A percentile compares a stretch with the other conserved stretches of the same genome.
Conservation (phyloP, 2,888 invertebrate species). For the Tenthredo mesomela region DNA sequence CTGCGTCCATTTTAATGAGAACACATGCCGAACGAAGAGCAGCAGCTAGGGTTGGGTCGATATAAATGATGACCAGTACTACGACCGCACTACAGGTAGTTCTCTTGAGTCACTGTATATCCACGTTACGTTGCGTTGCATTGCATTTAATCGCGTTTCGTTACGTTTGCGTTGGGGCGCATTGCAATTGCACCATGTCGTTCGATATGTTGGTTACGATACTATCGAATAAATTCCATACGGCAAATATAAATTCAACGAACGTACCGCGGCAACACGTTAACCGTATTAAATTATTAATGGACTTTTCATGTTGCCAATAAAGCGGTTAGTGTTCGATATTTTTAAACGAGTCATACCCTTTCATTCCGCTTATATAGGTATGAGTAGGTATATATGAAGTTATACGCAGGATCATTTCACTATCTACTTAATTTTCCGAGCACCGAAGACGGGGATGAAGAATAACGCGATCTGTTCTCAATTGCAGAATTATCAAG, state of each 20-base stretch:
- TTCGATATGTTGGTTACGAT: conserved; percentile 16
- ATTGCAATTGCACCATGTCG: conserved; percentile 10
- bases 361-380: neutral
- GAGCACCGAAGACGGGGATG: neutral
- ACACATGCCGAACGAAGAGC: conserved; percentile 54
- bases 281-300: conserved; percentile 69
- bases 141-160: neutral
- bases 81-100: conserved; percentile 38
- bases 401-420: neutral
- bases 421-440: neutral
- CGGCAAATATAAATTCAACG: conserved; percentile 37
- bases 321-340: conserved; percentile 37
- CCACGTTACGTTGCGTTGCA: neutral
- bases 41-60: conserved; percentile 39
- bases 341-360: conserved; percentile 27
- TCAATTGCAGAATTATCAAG: neutral
- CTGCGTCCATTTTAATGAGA: conserved; percentile 62
- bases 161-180: neutral
- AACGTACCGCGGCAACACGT: conserved; percentile 48
- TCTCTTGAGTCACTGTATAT: neutral
- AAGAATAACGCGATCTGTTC: neutral
- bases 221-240: conserved; percentile 36
- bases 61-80: conserved; percentile 43
- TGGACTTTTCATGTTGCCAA: conserved; percentile 71
- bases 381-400: neutral